A percentile compares a stretch with the other conserved stretches of the same genome.
These are phyloP conservation scores for Allophyes oxyacanthae DNA, from an alignment of 2,888 invertebrate genomes.

Conservation along the genomic window DNA sequence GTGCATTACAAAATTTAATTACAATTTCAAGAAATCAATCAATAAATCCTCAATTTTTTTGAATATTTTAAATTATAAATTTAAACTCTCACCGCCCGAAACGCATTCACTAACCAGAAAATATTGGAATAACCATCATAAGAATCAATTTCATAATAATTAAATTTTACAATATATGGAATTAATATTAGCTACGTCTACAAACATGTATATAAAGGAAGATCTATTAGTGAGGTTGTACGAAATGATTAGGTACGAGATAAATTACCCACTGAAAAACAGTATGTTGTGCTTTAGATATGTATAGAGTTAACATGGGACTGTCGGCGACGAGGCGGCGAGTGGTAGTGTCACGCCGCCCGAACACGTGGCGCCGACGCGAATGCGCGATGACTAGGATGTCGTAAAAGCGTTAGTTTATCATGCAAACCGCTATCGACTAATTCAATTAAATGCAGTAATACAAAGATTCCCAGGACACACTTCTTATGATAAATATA, in stretches of 20 bases:
- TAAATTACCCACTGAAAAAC: slow-evolving; percentile 56
- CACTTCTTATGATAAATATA: slow-evolving; percentile 51
- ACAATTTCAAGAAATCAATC: slow-evolving; percentile 37
- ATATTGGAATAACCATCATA: slow-evolving; percentile 80
- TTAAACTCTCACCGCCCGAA: slow-evolving; percentile 53
- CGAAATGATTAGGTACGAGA: slow-evolving; percentile 64
- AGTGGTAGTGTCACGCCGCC: slow-evolving; percentile 15
- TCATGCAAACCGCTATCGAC: slow-evolving; percentile 62
- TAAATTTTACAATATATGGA: slow-evolving; percentile 57
- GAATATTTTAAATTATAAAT: slow-evolving; percentile 51
- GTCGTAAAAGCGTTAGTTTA: slow-evolving; percentile 67
- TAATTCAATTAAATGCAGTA: slow-evolving; percentile 71
- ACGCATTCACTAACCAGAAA: slow-evolving; percentile 80
- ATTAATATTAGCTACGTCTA: slow-evolving; percentile 65
- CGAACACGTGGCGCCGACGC: slow-evolving; percentile 17
- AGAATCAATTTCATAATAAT: slow-evolving; percentile 71
- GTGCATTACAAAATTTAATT: slow-evolving; percentile 43
- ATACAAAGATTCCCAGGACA: slow-evolving; percentile 59
- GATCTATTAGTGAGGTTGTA: slow-evolving; percentile 63
- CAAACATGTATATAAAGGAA: slow-evolving; percentile 67
- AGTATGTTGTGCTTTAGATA: slow-evolving; percentile 58
- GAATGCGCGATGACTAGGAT: slow-evolving; percentile 67
- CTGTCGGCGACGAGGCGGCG: slow-evolving; percentile 6
- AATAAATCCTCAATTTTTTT: slow-evolving; percentile 23
- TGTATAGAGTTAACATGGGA: slow-evolving; percentile 47